Evolutionary conservation across 2,113 vertebrate genomes (phyloP).

Genomic region (Eupsittula cactorum): DNA sequence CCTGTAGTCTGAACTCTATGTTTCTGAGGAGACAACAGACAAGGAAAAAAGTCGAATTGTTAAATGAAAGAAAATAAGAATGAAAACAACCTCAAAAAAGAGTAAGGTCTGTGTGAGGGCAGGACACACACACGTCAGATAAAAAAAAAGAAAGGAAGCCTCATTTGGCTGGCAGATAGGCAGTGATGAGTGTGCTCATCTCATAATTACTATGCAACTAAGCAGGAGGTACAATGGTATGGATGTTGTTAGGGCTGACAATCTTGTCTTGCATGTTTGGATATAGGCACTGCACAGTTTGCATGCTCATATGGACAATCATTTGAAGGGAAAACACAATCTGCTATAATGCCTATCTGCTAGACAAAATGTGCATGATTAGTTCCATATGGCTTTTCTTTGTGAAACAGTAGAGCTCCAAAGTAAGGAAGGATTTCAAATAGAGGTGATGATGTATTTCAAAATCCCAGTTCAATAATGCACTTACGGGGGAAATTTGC

Average conservation of each 20-base stretch:
- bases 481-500: background rate
- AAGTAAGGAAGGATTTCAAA: constrained; percentile 13
- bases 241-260: background rate
- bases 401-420: background rate
- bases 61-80: background rate
- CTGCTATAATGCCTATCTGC: constrained; percentile 37
- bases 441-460: background rate
- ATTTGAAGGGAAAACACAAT: constrained; percentile 47
- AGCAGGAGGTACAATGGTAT: constrained; percentile 6
- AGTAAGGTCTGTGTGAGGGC: background rate
- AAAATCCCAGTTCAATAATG: background rate
- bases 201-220: background rate
- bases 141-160: background rate
- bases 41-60: background rate
- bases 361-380: constrained; percentile 48
- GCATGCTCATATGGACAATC: constrained; percentile 38
- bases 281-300: constrained; percentile 21
- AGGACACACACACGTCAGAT: background rate
- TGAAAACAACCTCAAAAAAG: background rate
- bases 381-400: constrained; percentile 51
- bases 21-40: background rate
- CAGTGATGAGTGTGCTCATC: background rate
- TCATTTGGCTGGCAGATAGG: background rate
- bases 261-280: constrained; percentile 17
- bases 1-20: background rate